Evolutionary conservation across 2,113 vertebrate species (phyloP), one percentile per base, ranked within the genome.

Genomic region (Polypterus bichir): DNA sequence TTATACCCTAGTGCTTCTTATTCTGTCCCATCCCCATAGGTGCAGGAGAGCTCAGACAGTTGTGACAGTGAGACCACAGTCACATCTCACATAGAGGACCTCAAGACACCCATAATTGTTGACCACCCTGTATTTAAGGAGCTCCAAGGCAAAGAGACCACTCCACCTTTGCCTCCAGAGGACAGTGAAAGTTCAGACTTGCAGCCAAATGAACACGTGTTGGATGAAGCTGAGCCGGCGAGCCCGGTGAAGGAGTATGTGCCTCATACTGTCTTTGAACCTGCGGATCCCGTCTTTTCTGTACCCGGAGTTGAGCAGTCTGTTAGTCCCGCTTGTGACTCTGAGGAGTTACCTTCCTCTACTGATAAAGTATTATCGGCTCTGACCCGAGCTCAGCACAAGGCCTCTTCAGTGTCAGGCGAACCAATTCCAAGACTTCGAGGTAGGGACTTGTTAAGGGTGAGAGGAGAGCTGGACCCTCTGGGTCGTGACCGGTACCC

Each of bases 1-100:
- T 27, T 27, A 27, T 27, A 27, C 27, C 27, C 27, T 65, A 51
- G 0, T 46, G 48, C 48, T 4, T 49, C 62, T 47, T 60, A 49
- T 64, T 7, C 45, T 57, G 68, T 57, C 3, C 52, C 45, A 63
- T 44, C 48, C 59, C 47, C 3, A 5, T 67, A 98, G 93, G 85
- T 90, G 64, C 94, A 95, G 54, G 92, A 94, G 27, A 97, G 96
- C 10, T 90, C 89, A 54, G 96, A 99, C 73, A 97, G 94, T 65
- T 97, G 92, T 75, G 94, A 99, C 77, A 98, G 96, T 11, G 94
- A 97, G 74, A 95, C 82, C 10, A 99, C 94, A 0, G 88, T 99
- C 63, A 99, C 86, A 0, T 92, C 91, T 0, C 81, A 89, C 46
- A 85, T 83, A 4, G 91, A 89, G 55, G 91, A 93, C 9, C 74